Conservation (phyloP, 2,113 vertebrate species). For the Tylochromis polylepis region DNA sequence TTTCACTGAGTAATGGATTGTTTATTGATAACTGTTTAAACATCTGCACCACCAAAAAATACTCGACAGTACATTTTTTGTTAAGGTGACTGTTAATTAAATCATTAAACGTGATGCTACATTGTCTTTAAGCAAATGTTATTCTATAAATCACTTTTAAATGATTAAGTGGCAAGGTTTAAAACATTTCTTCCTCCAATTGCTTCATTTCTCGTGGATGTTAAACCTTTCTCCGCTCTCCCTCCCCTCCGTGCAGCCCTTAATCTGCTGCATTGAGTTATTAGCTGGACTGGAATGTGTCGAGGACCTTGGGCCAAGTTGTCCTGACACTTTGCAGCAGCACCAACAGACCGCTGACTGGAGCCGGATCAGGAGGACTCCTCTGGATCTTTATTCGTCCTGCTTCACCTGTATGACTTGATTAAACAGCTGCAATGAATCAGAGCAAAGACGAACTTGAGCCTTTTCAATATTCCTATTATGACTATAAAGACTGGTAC, state of each 20-base stretch:
- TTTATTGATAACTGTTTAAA: not conserved
- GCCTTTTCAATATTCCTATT: slow-evolving; percentile 61
- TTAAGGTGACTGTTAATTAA: not conserved
- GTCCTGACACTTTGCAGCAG: not conserved
- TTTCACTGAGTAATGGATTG: too few species aligned
- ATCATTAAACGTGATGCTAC: not conserved
- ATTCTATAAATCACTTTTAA: not conserved
- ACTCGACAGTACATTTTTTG: not conserved
- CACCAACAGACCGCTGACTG: slow-evolving; percentile 1
- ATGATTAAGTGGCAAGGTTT: not conserved
- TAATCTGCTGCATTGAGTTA: slow-evolving; percentile 54
- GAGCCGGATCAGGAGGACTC: not conserved
- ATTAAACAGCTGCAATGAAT: slow-evolving; percentile 44
- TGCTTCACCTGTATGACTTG: not conserved
- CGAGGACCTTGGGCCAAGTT: slow-evolving; percentile 1
- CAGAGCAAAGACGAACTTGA: slow-evolving; percentile 36
- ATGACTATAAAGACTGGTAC: slow-evolving; percentile 66
- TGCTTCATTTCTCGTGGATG: not conserved
- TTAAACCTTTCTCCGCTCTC: not conserved
- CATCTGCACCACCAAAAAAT: not conserved
- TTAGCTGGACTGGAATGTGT: slow-evolving; percentile 41
- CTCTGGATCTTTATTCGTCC: not conserved
- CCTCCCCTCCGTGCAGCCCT: not conserved
- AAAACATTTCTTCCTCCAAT: not conserved
- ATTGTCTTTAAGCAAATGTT: not conserved